A percentile compares a stretch with the other conserved stretches of the same genome.
Conservation (phyloP, 2,113 vertebrate species). For the Ptyas mucosa region DNA sequence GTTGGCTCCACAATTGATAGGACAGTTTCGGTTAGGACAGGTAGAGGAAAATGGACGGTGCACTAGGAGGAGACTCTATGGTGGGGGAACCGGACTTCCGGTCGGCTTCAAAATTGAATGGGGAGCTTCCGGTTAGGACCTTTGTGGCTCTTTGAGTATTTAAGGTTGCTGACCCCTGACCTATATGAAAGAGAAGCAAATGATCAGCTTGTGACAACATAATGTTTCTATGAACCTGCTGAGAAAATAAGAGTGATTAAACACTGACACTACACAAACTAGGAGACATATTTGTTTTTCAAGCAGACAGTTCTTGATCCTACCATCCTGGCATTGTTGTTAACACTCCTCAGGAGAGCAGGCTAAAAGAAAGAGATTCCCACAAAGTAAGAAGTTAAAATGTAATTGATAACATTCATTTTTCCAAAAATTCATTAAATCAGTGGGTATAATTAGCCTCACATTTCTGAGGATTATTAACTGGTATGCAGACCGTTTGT, state of each 20-base stretch:
- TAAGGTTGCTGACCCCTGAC: no score
- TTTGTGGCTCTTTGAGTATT: no score
- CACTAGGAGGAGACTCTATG: no score
- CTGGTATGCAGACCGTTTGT: slow-evolving; percentile 47
- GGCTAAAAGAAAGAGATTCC: slow-evolving; percentile 38
- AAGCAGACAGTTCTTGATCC: slow-evolving; percentile 19
- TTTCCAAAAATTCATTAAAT: slow-evolving; percentile 32
- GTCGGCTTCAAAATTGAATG: no score
- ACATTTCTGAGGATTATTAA: slow-evolving; percentile 23
- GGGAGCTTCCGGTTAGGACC: no score
- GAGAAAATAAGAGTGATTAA: accelerated
- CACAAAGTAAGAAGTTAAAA: slow-evolving; percentile 27
- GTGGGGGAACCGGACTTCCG: no score
- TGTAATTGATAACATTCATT: slow-evolving; percentile 44
- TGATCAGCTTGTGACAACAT: not conserved
- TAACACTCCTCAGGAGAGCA: slow-evolving; percentile 1
- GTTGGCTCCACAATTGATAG: no score
- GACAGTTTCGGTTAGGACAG: no score
- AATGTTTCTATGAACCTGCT: not conserved
- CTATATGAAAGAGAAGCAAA: not conserved
- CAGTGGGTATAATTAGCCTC: slow-evolving; percentile 26
- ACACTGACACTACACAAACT: accelerated
- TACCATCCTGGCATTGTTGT: not conserved
- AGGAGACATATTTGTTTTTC: not conserved
- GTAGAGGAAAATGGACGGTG: no score